Evolutionary conservation across 2,888 invertebrate species (phyloP).

Genomic region (Caenorhabditis zanzibari): DNA sequence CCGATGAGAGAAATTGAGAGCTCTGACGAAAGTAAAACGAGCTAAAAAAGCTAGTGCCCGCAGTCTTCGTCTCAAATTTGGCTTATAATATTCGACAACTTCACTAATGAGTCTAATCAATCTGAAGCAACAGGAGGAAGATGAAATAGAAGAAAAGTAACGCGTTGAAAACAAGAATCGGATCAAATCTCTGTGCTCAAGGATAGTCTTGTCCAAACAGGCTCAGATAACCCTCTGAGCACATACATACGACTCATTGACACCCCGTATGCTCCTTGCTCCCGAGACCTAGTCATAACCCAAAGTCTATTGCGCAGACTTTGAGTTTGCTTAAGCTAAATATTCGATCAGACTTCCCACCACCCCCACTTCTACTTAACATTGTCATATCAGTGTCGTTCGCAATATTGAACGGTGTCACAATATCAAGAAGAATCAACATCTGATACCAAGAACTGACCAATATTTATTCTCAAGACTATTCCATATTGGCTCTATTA

Average conservation of each 20-base stretch:
- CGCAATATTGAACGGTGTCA: conserved; percentile 15
- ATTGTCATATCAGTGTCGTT: conserved; percentile 48
- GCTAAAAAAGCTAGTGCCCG: conserved; percentile 23
- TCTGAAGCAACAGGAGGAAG: conserved; percentile 1
- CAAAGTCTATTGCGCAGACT: conserved; percentile 58
- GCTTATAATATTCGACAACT: conserved; percentile 55
- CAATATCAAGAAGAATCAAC: conserved; percentile 2
- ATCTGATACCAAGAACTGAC: neutral
- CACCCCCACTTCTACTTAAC: conserved; percentile 25
- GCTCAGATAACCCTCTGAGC: conserved; percentile 35
- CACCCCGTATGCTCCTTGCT: conserved; percentile 39
- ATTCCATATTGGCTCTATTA: conserved; percentile 2
- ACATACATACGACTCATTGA: conserved; percentile 64
- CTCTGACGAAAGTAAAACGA: conserved; percentile 28
- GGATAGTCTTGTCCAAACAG: conserved; percentile 56
- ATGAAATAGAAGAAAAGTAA: conserved; percentile 3
- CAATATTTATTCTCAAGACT: neutral
- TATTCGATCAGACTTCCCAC: conserved; percentile 51
- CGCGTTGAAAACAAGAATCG: conserved; percentile 32
- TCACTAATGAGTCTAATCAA: conserved; percentile 67
- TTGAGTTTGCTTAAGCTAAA: conserved; percentile 65
- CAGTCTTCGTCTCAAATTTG: conserved; percentile 63
- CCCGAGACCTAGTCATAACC: conserved; percentile 48
- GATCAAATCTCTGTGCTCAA: conserved; percentile 50
- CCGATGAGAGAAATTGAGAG: conserved; percentile 36